These are phyloP conservation scores for Steatornis caripensis DNA, from an alignment of 2,113 vertebrate species.

Conservation along the genomic window DNA sequence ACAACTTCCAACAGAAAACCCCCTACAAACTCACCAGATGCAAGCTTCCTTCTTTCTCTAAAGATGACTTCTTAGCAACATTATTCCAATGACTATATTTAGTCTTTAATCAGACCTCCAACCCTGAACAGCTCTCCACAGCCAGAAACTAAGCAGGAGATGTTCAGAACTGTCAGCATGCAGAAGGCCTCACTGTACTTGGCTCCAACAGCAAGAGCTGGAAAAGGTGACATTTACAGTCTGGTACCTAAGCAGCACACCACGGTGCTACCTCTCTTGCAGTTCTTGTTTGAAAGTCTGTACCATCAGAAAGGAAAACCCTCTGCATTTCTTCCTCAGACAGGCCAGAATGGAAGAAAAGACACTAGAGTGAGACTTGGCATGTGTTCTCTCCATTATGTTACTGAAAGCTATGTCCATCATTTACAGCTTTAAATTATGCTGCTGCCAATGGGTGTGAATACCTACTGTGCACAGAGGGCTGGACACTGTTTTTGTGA, in stretches of 20 bases:
- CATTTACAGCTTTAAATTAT: background rate
- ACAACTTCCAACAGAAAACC: background rate
- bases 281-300: background rate
- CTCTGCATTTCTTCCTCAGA: background rate
- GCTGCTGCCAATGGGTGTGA: background rate
- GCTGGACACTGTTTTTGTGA: conserved; percentile 11
- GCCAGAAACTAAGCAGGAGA: background rate
- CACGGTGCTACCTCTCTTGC: background rate
- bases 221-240: background rate
- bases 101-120: background rate
- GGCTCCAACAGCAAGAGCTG: background rate
- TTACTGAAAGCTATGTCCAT: background rate
- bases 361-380: background rate
- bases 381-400: background rate
- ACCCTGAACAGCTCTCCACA: background rate
- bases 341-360: background rate
- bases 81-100: background rate
- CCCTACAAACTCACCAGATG: background rate
- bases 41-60: background rate
- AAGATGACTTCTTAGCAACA: background rate
- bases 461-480: background rate
- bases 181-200: background rate
- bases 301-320: background rate
- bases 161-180: background rate
- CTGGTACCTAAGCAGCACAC: background rate